Percentiles rank a stretch among this genome's conserved stretches.
These are phyloP conservation scores for Pangasius macronema DNA, from an alignment of 2,797 vertebrate genomes.

Conservation along the genomic window DNA sequence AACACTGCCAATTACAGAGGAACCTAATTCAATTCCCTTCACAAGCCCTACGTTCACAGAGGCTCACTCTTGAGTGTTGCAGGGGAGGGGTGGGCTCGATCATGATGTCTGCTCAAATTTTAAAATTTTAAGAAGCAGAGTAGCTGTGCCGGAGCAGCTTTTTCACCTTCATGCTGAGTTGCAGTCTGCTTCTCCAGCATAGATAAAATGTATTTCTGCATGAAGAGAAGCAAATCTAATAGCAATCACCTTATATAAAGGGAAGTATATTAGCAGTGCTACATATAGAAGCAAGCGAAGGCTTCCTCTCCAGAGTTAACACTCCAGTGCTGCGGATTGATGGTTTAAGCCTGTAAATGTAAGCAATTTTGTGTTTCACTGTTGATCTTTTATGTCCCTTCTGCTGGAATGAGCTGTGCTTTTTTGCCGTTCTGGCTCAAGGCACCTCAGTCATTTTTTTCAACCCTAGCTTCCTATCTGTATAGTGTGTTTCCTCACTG, in stretches of 20 bases:
- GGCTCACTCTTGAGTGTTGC: conserved; percentile 41
- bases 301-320: conserved; percentile 36
- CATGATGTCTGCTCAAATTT: conserved; percentile 52
- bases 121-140: conserved; percentile 50
- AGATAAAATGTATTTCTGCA: conserved; percentile 34
- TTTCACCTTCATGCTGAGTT: conserved; percentile 32
- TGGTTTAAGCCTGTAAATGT: conserved; percentile 36
- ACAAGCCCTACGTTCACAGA: conserved; percentile 62
- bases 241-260: conserved; percentile 26
- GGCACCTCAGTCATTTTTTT: conserved; percentile 39
- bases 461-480: conserved; percentile 24
- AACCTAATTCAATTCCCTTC: conserved; percentile 70
- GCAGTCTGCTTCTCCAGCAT: conserved; percentile 8
- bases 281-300: background rate
- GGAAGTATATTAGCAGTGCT: conserved; percentile 27
- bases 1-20: conserved; percentile 70
- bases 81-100: conserved; percentile 38
- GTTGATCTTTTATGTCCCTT: conserved; percentile 38
- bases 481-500: conserved; percentile 36
- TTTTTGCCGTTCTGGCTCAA: conserved; percentile 49
- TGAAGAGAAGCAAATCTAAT: conserved; percentile 29
- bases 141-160: conserved; percentile 33
- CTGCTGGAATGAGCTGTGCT: conserved; percentile 42
- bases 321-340: conserved; percentile 6
- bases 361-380: conserved; percentile 51